Evolutionary conservation across 2,888 invertebrate genomes (phyloP), one percentile per base, ranked within the genome.

Genomic region (Lissocephala sabroskyi): DNA sequence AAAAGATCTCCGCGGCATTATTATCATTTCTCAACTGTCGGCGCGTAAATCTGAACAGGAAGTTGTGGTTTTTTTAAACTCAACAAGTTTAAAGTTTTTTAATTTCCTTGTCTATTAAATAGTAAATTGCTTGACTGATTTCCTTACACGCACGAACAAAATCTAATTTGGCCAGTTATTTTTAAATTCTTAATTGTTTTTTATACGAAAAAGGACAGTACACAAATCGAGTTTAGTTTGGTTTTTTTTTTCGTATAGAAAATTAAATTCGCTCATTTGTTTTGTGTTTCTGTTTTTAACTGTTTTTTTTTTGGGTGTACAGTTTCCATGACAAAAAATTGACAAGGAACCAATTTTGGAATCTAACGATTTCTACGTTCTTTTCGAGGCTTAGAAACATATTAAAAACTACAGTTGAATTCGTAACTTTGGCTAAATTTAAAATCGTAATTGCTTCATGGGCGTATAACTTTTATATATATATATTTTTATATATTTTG

Each of bases 101-200:
- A n/a, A n/a, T n/a, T n/a, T n/a, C n/a, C n/a, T n/a, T 55, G 45
- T 74, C 67, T 77, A 68, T 68, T 64, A 59, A 52, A 68, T 75
- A 71, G 66, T 68, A 59, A 77, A 75, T 68, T 77, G 66, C 77
- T 77, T 77, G 59, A 51, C 61, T 48, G 65, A 55, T 56, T 52
- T 39, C 35, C 37, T 36, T 45, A 41, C 16, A 16, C 16, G 5
- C 13, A 45, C 45, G 29, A 26, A 45, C 37, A 17, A 6, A 28
- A 28, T 39, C 39, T 30, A 37, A 45, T 45, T 53, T 60, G 57
- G 62, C 62, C 56, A 43, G 42, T 39, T 49, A 28, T 39, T 52
- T 48, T 51, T 43, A 48, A 42, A 26, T 30, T 45, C 19, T 28
- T 39, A 39, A 41, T n/a, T n/a, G n/a, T n/a, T n/a, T n/a, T n/a